These are phyloP conservation scores for Diadromus collaris DNA, from an alignment of 2,888 invertebrate genomes.

Conservation along the genomic window DNA sequence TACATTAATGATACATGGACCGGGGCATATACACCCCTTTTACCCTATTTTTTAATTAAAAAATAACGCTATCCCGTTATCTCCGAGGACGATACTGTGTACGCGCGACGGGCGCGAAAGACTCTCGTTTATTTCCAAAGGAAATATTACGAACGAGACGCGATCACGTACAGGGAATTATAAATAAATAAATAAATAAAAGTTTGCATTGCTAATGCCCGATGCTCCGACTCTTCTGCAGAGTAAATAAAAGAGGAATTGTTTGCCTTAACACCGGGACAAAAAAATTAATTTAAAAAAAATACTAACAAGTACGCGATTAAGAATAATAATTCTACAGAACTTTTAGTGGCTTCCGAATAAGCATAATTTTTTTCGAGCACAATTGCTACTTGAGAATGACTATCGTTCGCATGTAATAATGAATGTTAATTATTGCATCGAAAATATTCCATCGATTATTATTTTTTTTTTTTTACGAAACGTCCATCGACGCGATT, in stretches of 20 bases:
- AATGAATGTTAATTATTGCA: slow-evolving; percentile 6
- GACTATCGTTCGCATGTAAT: background rate
- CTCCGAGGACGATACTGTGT: slow-evolving; percentile 12
- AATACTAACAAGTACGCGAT: background rate
- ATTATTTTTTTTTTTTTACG: background rate
- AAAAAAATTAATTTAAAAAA: background rate
- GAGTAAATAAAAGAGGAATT: background rate
- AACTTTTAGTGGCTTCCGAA: background rate
- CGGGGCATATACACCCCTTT: background rate
- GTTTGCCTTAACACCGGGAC: background rate
- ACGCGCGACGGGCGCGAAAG: background rate
- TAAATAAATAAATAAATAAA: background rate
- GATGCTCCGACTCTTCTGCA: background rate
- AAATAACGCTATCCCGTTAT: background rate
- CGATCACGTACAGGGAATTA: slow-evolving; percentile 1
- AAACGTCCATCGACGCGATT: slow-evolving; percentile 6
- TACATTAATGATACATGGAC: background rate
- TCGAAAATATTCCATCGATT: slow-evolving; percentile 21
- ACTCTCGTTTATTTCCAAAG: slow-evolving; percentile 62
- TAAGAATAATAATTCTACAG: background rate
- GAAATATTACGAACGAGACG: slow-evolving; percentile 59
- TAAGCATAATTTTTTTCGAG: background rate
- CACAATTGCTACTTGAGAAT: slow-evolving; percentile 1
- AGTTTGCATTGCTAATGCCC: background rate
- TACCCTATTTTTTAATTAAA: slow-evolving; percentile 2